Percentiles rank a stretch among this genome's conserved stretches.
Evolutionary conservation across 2,888 invertebrate species (phyloP).

Genomic region (Microctonus aethiopoides): DNA sequence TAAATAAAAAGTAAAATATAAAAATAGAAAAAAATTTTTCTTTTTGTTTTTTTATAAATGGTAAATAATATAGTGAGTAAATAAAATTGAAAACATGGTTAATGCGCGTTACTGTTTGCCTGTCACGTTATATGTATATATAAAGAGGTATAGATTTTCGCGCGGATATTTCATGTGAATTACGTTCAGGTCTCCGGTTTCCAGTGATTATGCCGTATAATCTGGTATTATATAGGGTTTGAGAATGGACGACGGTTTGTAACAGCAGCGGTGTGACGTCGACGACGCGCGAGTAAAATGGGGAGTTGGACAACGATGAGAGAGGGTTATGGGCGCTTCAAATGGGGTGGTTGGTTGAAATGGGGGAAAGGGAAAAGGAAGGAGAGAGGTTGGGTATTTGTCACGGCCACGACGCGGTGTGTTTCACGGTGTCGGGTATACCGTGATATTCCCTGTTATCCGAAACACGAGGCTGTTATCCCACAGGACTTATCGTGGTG

Average conservation of each 20-base stretch:
- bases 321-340: neutral
- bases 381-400: slow-evolving; percentile 40
- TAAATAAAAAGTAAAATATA: neutral
- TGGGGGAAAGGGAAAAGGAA: too few relatives aligned
- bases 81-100: neutral
- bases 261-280: slow-evolving; percentile 17
- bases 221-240: slow-evolving; percentile 57
- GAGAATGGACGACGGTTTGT: slow-evolving; percentile 44
- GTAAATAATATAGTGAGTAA: neutral
- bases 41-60: too few relatives aligned
- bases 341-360: neutral
- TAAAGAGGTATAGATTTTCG: slow-evolving; percentile 45
- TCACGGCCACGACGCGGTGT: slow-evolving; percentile 43
- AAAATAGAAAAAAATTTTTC: neutral
- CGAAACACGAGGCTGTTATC: slow-evolving; percentile 66
- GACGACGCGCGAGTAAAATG: neutral
- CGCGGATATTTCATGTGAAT: slow-evolving; percentile 57
- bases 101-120: neutral
- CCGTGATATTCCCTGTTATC: slow-evolving; percentile 65
- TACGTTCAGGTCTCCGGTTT: slow-evolving; percentile 60
- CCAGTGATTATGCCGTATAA: slow-evolving; percentile 65
- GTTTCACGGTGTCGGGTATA: slow-evolving; percentile 55
- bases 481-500: slow-evolving; percentile 64
- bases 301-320: neutral
- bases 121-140: neutral